A percentile compares a stretch with the other conserved stretches of the same genome.
phyloP scores from a whole-genome alignment of 2,888 invertebrate species.

The Rapana venosa region DNA sequence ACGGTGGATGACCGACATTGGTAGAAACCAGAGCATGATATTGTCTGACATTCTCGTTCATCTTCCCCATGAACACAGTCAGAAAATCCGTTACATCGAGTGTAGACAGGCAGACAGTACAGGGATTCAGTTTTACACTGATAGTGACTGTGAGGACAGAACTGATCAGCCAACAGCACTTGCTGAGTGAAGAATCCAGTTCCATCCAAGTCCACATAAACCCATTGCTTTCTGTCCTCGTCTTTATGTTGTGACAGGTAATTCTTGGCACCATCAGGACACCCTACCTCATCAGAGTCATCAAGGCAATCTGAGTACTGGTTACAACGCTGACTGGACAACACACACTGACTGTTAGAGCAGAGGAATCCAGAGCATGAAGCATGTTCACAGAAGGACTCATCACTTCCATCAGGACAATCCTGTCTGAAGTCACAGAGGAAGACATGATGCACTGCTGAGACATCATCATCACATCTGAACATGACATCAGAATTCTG shows the following conservation, averaged over 20 bases:
- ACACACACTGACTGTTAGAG: neutral
- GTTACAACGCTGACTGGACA: no score
- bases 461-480: neutral
- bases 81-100: neutral
- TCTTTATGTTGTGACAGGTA: no score
- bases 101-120: slow-evolving; percentile 9
- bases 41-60: no score
- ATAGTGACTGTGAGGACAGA: neutral
- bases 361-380: neutral
- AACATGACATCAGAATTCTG: neutral
- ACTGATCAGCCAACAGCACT: neutral
- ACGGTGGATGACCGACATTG: no score
- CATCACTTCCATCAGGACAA: neutral
- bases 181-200: no score
- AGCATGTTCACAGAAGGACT: neutral
- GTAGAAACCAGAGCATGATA: no score
- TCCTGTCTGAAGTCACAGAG: neutral
- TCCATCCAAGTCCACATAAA: no score
- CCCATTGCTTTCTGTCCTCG: no score
- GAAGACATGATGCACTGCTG: neutral
- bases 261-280: neutral
- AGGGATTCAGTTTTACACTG: neutral
- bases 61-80: neutral
- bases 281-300: no score
- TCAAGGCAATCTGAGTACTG: no score